Percentiles rank a stretch among this genome's conserved stretches.
phyloP scores from a whole-genome alignment of 2,797 vertebrate species.

The Varecia variegata region DNA sequence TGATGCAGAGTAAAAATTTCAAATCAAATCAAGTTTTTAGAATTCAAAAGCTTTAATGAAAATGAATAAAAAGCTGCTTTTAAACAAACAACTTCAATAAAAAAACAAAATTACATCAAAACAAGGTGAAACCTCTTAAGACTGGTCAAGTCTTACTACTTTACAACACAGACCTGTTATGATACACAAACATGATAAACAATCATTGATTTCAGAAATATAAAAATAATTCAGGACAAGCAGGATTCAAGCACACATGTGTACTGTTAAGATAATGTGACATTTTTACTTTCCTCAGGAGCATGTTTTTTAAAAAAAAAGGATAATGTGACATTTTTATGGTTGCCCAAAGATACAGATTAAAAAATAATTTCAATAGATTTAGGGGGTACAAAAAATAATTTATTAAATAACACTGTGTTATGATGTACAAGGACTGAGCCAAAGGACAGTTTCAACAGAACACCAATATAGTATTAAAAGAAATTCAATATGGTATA shows the following conservation, averaged over 20 bases:
- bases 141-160: background rate
- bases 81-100: background rate
- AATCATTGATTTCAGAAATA: slow-evolving; percentile 25
- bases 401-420: slow-evolving; percentile 22
- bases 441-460: background rate
- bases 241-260: background rate
- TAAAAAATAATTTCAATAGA: background rate
- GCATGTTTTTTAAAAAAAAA: background rate
- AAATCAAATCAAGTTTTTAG: background rate
- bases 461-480: background rate
- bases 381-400: background rate
- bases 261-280: background rate
- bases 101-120: background rate
- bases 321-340: background rate
- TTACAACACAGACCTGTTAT: background rate
- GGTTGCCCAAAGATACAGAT: background rate
- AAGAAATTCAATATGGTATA: background rate
- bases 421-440: background rate
- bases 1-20: background rate
- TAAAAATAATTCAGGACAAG: background rate
- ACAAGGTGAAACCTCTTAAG: background rate
- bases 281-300: background rate
- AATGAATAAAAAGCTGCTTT: background rate
- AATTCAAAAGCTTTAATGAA: slow-evolving; percentile 12
- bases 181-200: background rate